These are phyloP conservation scores for Synergus laeviventris DNA, from an alignment of 2,888 invertebrate genomes.

Conservation along the genomic window DNA sequence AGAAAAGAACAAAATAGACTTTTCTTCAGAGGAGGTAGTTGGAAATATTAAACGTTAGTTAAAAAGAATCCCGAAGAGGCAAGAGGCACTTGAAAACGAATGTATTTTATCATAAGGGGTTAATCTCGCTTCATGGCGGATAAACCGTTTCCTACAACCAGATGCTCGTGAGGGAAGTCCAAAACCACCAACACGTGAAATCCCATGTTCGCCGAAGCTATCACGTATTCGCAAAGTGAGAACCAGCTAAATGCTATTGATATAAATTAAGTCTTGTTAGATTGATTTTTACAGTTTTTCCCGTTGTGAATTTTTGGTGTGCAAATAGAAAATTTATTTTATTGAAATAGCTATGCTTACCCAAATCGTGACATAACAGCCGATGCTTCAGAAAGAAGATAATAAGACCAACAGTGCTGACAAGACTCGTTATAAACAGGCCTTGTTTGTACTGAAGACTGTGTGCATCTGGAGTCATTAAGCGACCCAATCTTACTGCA, in stretches of 20 bases:
- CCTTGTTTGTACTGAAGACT: conserved; percentile 81
- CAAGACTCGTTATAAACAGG: conserved; percentile 86
- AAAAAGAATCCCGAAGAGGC: conserved; percentile 64
- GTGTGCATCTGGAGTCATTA: conserved; percentile 73
- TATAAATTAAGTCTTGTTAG: not conserved
- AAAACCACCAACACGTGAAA: conserved; percentile 92
- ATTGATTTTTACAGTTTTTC: too few relatives aligned
- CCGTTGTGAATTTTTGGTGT: too few relatives aligned
- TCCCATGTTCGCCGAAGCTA: conserved; percentile 94
- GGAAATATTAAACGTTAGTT: conserved; percentile 42
- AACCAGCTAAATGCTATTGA: conserved; percentile 94
- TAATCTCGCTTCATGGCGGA: conserved; percentile 73
- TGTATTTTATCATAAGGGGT: conserved; percentile 61
- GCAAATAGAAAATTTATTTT: too few relatives aligned
- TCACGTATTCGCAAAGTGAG: conserved; percentile 93
- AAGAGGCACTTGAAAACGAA: conserved; percentile 71
- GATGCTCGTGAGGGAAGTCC: conserved; percentile 90
- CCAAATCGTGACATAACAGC: conserved; percentile 91
- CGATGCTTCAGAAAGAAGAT: conserved; percentile 94
- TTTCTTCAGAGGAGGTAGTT: conserved; percentile 44
- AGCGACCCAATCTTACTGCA: conserved; percentile 80
- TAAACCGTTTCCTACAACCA: conserved; percentile 83
- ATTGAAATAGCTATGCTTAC: conserved; percentile 77
- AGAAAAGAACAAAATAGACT: conserved; percentile 26
- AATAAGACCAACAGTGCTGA: conserved; percentile 89